A percentile compares a stretch with the other conserved stretches of the same genome.
These are phyloP conservation scores for Myotis davidii DNA, from an alignment of 2,113 vertebrate genomes.

Conservation along the genomic window DNA sequence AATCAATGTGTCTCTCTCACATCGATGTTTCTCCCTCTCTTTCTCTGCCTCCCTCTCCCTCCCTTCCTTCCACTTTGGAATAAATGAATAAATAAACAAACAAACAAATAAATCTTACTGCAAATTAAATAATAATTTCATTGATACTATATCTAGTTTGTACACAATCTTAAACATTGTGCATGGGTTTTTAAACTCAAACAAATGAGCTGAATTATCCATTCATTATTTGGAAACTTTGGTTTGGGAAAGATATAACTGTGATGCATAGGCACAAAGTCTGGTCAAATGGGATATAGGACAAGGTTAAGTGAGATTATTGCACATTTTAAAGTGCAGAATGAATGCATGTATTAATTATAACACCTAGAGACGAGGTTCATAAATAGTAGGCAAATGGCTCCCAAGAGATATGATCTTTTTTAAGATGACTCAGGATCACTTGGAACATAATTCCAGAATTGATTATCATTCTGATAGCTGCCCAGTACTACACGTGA, in stretches of 20 bases:
- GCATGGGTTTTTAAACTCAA: background rate
- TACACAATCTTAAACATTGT: background rate
- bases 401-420: background rate
- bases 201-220: background rate
- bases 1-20: background rate
- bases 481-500: background rate
- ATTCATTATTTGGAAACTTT: slow-evolving; percentile 10
- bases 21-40: background rate
- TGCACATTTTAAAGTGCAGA: background rate
- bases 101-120: too few relatives aligned
- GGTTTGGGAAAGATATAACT: background rate
- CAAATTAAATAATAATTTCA: background rate
- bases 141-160: background rate
- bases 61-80: background rate
- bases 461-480: slow-evolving; percentile 4
- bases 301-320: background rate
- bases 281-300: background rate
- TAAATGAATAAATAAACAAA: too few relatives aligned
- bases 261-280: background rate
- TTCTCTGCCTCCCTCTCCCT: background rate
- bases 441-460: background rate
- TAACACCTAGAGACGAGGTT: background rate
- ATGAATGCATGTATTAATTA: background rate
- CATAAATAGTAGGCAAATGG: background rate
- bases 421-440: slow-evolving; percentile 4